Conservation (phyloP, 1,140 invertebrate species). For the Conus betulinus region DNA sequence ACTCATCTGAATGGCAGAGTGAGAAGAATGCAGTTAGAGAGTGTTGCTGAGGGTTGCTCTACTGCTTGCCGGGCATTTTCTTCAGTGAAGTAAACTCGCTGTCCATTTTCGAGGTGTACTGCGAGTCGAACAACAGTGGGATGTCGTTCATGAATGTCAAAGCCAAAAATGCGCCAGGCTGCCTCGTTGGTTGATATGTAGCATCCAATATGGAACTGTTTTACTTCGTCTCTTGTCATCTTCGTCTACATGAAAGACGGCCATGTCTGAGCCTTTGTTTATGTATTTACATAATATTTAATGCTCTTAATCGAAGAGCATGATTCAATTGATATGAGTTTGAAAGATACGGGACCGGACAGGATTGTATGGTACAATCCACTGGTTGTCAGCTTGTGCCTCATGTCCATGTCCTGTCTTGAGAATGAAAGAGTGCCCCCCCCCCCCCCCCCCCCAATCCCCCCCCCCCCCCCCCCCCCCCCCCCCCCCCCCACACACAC, state of each 20-base stretch:
- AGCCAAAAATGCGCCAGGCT: conserved; percentile 61
- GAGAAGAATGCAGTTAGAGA: conserved; percentile 74
- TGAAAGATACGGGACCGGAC: conserved; percentile 38
- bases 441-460: too few relatives aligned
- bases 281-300: conserved; percentile 54
- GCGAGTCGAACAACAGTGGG: conserved; percentile 69
- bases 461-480: too few relatives aligned
- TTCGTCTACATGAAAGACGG: conserved; percentile 39
- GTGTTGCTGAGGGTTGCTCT: conserved; percentile 67
- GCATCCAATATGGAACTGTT: conserved; percentile 41
- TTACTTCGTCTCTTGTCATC: conserved; percentile 41
- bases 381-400: conserved; percentile 42
- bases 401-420: conserved; percentile 11
- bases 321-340: conserved; percentile 54
- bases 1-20: conserved; percentile 47
- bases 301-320: conserved; percentile 50
- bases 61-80: conserved; percentile 59
- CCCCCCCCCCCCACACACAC: too few relatives aligned
- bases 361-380: conserved; percentile 54
- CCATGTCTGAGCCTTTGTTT: conserved; percentile 43
- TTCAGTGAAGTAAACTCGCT: conserved; percentile 73
- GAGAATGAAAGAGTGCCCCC: conserved; percentile 20
- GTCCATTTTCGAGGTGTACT: conserved; percentile 77
- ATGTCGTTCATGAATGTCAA: conserved; percentile 72
- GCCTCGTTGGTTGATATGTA: conserved; percentile 65